Conservation (phyloP, 2,797 vertebrate species). For the Allobates femoralis region DNA sequence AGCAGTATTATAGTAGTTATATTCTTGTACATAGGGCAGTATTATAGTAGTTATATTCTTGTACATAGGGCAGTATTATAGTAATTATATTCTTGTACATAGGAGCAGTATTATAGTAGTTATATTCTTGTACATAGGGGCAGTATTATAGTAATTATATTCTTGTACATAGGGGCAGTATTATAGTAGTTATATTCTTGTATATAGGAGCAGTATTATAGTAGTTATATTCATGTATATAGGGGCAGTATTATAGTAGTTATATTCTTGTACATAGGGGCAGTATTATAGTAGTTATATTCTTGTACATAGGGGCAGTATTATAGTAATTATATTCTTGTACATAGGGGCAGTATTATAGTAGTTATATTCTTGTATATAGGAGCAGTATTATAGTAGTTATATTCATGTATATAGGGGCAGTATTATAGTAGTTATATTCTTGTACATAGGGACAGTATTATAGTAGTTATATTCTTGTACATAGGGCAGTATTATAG, state of each 20-base stretch:
- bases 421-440: neutral
- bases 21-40: neutral
- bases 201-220: too few relatives aligned
- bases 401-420: neutral
- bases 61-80: constrained; percentile 4
- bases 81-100: constrained; percentile 2
- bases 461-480: constrained; percentile 12
- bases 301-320: too few relatives aligned
- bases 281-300: too few relatives aligned
- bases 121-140: constrained; percentile 5
- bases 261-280: constrained; percentile 8
- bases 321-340: too few relatives aligned
- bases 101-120: neutral
- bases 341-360: too few relatives aligned
- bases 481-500: constrained; percentile 6
- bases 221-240: too few relatives aligned
- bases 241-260: constrained; percentile 8
- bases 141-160: too few relatives aligned
- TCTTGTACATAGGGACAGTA: neutral
- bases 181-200: too few relatives aligned
- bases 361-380: neutral
- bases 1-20: constrained; percentile 2
- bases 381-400: neutral
- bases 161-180: too few relatives aligned
- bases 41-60: constrained; percentile 12